These are phyloP conservation scores for Castor canadensis DNA, from an alignment of 2,113 vertebrate genomes.

Conservation along the genomic window DNA sequence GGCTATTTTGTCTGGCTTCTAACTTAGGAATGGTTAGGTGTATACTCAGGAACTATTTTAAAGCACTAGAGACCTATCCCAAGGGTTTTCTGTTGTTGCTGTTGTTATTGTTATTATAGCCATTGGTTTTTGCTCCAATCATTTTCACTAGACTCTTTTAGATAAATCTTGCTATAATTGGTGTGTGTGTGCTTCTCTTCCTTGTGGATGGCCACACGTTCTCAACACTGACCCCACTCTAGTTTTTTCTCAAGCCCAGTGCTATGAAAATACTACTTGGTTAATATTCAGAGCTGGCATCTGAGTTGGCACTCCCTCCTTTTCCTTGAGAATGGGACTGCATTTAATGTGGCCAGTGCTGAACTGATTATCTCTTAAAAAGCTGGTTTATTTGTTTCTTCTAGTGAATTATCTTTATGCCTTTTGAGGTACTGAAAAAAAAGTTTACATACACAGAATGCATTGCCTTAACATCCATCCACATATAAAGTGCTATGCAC, in stretches of 20 bases:
- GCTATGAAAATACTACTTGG: not conserved
- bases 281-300: not conserved
- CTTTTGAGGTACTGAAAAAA: slow-evolving; percentile 5
- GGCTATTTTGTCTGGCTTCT: slow-evolving; percentile 49
- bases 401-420: slow-evolving; percentile 8
- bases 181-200: not conserved
- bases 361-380: slow-evolving; percentile 37
- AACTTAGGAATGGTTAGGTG: not conserved
- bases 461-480: slow-evolving; percentile 1
- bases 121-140: slow-evolving; percentile 9
- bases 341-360: not conserved
- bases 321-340: not conserved
- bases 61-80: not conserved
- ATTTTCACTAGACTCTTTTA: slow-evolving; percentile 44
- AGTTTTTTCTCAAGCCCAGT: not conserved
- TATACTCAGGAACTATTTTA: not conserved
- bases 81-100: not conserved
- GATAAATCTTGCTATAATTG: not conserved
- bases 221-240: not conserved
- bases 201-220: not conserved
- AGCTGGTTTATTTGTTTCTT: slow-evolving; percentile 46
- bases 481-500: not conserved
- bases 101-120: not conserved
- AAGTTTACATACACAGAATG: not conserved
- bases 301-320: not conserved